These are phyloP conservation scores for Pseudorhombus dupliciocellatus DNA, from an alignment of 2,113 vertebrate genomes.

Conservation along the genomic window DNA sequence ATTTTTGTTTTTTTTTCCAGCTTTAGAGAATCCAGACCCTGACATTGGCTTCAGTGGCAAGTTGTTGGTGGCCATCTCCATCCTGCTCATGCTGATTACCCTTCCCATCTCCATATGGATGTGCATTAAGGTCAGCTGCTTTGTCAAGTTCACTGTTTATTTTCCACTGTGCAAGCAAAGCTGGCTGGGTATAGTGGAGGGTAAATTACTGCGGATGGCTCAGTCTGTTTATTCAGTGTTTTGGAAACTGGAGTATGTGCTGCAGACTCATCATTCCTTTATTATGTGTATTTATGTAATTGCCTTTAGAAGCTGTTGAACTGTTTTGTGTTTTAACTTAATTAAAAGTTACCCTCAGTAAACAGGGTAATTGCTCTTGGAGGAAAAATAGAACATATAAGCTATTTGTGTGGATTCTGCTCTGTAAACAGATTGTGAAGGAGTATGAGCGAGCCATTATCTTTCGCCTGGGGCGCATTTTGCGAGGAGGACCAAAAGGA, in stretches of 20 bases:
- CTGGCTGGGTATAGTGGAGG: neutral
- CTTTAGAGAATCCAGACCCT: conserved; percentile 51
- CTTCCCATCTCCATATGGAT: conserved; percentile 93
- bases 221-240: neutral
- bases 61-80: conserved; percentile 83
- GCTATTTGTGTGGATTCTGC: conserved; percentile 9
- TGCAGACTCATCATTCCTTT: neutral
- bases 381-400: neutral
- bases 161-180: neutral
- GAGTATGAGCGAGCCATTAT: conserved; percentile 96
- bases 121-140: conserved; percentile 90
- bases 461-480: conserved; percentile 92
- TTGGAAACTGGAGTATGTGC: no score
- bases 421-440: conserved; percentile 87
- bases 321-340: neutral
- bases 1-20: conserved; percentile 40
- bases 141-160: neutral
- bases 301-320: neutral
- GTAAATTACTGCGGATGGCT: neutral
- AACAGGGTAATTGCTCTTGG: neutral
- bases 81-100: conserved; percentile 83
- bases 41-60: conserved; percentile 86
- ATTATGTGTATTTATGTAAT: conserved; percentile 1
- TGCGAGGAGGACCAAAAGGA: conserved; percentile 92
- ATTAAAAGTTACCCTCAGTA: neutral